phyloP scores from a whole-genome alignment of 2,888 invertebrate species.

The Aricia artaxerxes region DNA sequence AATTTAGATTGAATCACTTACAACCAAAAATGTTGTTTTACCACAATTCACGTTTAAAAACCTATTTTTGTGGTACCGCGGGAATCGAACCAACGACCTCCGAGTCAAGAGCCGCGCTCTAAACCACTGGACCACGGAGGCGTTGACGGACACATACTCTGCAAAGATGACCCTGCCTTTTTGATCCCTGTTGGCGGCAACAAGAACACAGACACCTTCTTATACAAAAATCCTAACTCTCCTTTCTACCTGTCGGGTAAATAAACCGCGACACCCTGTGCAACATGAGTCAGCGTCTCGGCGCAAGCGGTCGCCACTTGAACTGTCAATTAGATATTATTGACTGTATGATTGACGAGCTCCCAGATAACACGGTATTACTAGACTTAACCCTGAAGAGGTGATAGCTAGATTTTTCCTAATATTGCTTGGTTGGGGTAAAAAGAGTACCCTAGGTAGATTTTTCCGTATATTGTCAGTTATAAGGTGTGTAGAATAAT shows the following conservation, averaged over 20 bases:
- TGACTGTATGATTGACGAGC: constrained; percentile 71
- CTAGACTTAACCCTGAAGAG: constrained; percentile 19
- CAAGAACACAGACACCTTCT: neutral
- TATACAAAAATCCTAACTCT: neutral
- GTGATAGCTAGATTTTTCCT: neutral
- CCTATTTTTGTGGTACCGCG: too few relatives aligned
- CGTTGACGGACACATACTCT: too few relatives aligned
- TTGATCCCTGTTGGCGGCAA: neutral
- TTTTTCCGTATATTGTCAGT: too few relatives aligned
- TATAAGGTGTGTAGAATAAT: too few relatives aligned
- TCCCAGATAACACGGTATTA: constrained; percentile 35
- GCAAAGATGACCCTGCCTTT: too few relatives aligned
- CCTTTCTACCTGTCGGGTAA: neutral
- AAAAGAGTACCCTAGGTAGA: too few relatives aligned
- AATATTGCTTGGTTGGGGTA: neutral
- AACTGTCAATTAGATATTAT: constrained; percentile 78
- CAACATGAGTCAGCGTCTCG: constrained; percentile 75
- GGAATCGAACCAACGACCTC: too few relatives aligned
- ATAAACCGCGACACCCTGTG: constrained; percentile 50
- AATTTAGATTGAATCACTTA: too few relatives aligned
- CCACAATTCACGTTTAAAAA: too few relatives aligned
- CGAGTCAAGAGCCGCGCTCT: too few relatives aligned
- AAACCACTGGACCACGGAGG: too few relatives aligned
- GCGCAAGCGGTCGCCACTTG: constrained; percentile 67
- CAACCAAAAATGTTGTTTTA: too few relatives aligned